Evolutionary conservation across 2,888 invertebrate genomes (phyloP).

Genomic region (Rhimphoctona megacephalus): DNA sequence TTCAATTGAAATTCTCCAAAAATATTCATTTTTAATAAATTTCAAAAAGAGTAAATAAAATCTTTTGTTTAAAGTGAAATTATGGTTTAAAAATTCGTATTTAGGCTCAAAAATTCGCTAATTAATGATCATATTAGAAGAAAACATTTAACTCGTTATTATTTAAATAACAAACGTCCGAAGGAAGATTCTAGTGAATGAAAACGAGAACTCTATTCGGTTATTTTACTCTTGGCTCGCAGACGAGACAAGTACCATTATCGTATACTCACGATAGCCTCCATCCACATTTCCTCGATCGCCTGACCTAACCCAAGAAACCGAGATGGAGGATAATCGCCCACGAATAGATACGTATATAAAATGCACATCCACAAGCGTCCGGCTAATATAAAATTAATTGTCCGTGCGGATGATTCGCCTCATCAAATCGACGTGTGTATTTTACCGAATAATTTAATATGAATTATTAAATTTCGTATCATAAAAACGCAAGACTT

Average conservation of each 20-base stretch:
- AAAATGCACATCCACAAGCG: neutral
- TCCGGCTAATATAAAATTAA: neutral
- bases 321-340: constrained; percentile 33
- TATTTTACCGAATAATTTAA: neutral
- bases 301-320: constrained; percentile 62
- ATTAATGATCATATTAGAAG: neutral
- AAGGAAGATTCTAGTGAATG: neutral
- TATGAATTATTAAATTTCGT: neutral
- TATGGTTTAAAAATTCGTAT: neutral
- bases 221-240: neutral
- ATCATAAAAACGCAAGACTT: neutral
- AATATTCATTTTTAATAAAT: neutral
- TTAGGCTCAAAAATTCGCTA: no score
- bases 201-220: constrained; percentile 5
- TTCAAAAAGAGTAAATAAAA: neutral
- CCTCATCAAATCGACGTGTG: neutral
- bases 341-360: constrained; percentile 3
- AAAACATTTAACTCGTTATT: neutral
- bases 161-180: neutral
- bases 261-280: constrained; percentile 26
- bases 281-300: constrained; percentile 38
- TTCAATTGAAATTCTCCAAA: neutral
- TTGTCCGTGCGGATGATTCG: neutral
- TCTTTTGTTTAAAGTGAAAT: neutral
- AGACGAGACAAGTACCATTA: constrained; percentile 25